phyloP scores from a whole-genome alignment of 2,113 vertebrate species.

The Ia io region DNA sequence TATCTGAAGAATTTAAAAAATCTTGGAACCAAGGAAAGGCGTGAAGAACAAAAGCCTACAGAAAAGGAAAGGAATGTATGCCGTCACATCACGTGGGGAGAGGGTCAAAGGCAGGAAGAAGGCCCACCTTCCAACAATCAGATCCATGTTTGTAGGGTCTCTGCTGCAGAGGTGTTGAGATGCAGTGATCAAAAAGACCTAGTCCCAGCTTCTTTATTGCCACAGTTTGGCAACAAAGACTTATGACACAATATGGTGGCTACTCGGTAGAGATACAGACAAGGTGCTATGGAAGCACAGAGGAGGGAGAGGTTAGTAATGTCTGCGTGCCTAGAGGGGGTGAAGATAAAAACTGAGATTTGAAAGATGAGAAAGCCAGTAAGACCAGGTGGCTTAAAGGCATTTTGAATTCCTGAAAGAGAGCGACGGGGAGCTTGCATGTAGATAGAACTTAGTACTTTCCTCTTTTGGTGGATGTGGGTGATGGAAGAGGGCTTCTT shows the following conservation, averaged over 20 bases:
- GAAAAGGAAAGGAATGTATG: not conserved
- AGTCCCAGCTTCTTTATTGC: not conserved
- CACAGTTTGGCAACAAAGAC: not conserved
- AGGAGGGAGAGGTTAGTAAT: not conserved
- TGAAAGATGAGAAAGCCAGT: not conserved
- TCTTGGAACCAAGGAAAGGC: not conserved
- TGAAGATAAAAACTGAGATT: not conserved
- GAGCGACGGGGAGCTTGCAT: not conserved
- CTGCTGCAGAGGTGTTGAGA: not conserved
- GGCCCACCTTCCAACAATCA: not conserved
- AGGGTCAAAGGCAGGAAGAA: not conserved
- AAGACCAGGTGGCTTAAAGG: not conserved
- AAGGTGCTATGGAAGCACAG: not conserved
- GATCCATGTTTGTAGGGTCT: not conserved
- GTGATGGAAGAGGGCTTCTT: not conserved
- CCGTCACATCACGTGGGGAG: not conserved
- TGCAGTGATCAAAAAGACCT: not conserved
- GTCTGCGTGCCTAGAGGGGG: not conserved
- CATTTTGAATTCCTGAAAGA: not conserved
- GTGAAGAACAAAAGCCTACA: not conserved
- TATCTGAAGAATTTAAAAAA: not conserved
- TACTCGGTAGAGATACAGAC: not conserved
- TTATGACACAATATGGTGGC: not conserved
- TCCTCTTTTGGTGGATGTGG: not conserved
- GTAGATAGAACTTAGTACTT: not conserved